Percentiles rank a stretch among this genome's conserved stretches.
Conservation (phyloP, 2,888 invertebrate species). For the Vesta saturnalis region DNA sequence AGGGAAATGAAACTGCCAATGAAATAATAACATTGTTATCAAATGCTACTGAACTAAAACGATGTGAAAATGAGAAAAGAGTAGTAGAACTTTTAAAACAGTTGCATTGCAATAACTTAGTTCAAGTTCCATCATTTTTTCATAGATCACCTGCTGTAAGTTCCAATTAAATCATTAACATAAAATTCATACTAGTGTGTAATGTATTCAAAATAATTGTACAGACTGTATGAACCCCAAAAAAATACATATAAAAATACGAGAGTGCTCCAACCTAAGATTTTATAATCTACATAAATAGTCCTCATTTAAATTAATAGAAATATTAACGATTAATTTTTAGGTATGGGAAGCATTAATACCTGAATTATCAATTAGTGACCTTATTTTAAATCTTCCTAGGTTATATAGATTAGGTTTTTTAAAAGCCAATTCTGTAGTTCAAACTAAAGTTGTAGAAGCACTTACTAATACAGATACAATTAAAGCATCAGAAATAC, state of each 20-base stretch:
- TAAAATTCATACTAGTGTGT: not conserved
- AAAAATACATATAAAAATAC: too few relatives aligned
- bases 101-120: conserved; percentile 66
- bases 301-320: too few relatives aligned
- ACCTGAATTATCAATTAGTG: conserved; percentile 65
- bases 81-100: conserved; percentile 65
- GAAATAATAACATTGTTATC: conserved; percentile 63
- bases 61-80: conserved; percentile 60
- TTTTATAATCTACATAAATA: too few relatives aligned
- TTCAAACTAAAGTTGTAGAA: conserved; percentile 66
- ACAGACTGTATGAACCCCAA: too few relatives aligned
- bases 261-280: too few relatives aligned
- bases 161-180: conserved; percentile 20
- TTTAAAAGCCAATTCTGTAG: conserved; percentile 64
- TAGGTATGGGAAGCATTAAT: conserved; percentile 73
- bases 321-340: conserved; percentile 26
- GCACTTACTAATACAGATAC: conserved; percentile 64
- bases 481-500: conserved; percentile 60
- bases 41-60: conserved; percentile 64
- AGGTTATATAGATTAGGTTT: conserved; percentile 72
- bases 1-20: conserved; percentile 57
- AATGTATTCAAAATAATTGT: too few relatives aligned
- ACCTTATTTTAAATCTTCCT: conserved; percentile 66
- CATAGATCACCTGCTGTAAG: conserved; percentile 71
- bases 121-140: conserved; percentile 75